phyloP scores from a whole-genome alignment of 2,113 vertebrate species.

The Anoplopoma fimbria region DNA sequence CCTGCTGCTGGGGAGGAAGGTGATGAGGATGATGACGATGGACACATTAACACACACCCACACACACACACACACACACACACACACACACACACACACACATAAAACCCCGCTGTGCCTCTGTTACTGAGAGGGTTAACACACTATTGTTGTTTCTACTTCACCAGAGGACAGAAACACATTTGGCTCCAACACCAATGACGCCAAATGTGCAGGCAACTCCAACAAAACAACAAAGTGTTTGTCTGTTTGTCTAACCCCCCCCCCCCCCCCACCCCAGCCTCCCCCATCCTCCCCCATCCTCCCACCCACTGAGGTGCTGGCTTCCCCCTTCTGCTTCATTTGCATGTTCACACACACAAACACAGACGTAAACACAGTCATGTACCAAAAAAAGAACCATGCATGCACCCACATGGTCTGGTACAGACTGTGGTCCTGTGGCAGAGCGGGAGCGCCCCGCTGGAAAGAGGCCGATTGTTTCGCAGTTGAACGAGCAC shows the following conservation, averaged over 20 bases:
- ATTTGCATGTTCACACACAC: conserved; percentile 48
- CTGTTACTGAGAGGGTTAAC: conserved; percentile 44
- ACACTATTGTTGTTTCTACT: conserved; percentile 45
- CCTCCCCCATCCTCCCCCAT: conserved; percentile 3
- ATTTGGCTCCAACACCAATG: conserved; percentile 62
- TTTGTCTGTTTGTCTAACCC: conserved; percentile 61
- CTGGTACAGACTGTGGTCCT: conserved; percentile 20
- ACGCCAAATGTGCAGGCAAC: conserved; percentile 69
- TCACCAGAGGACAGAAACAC: conserved; percentile 54
- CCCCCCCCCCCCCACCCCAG: background rate
- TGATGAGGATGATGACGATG: no score
- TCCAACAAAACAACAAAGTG: conserved; percentile 65
- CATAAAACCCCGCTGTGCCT: background rate
- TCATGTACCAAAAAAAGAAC: conserved; percentile 3
- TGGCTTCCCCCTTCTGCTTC: conserved; percentile 47
- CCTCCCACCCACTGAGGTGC: conserved; percentile 42
- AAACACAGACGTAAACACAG: conserved; percentile 43
- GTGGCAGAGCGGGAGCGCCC: conserved; percentile 5
- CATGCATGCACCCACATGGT: conserved; percentile 21
- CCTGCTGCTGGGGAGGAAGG: no score
- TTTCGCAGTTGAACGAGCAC: conserved; percentile 42
- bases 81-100: background rate
- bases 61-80: background rate
- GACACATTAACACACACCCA: background rate
- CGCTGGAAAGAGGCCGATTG: conserved; percentile 25